Conservation (phyloP, 1,140 invertebrate species). For the Caenorhabditis remanei region DNA sequence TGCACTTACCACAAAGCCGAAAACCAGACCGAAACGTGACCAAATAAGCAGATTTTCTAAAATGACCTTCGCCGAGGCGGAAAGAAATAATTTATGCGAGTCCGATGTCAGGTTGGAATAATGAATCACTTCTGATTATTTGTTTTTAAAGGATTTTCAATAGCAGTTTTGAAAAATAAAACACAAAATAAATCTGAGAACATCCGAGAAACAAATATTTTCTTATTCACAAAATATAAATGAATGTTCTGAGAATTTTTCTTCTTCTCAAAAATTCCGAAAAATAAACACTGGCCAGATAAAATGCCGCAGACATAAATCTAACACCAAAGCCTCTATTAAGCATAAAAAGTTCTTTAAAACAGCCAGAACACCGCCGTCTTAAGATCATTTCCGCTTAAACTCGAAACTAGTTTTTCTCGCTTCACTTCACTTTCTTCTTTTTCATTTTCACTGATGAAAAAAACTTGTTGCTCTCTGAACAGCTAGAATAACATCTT, state of each 20-base stretch:
- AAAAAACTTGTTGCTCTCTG: not conserved
- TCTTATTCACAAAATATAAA: too few relatives aligned
- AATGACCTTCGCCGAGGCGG: not conserved
- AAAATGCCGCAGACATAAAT: not conserved
- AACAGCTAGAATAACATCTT: not conserved
- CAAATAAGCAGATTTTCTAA: not conserved
- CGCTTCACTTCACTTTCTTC: not conserved
- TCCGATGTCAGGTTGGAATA: not conserved
- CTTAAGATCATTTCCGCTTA: constrained; percentile 7
- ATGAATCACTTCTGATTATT: not conserved
- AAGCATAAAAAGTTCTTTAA: not conserved
- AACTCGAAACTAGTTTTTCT: not conserved
- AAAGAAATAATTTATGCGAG: constrained; percentile 12
- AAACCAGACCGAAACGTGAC: not conserved
- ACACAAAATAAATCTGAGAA: too few relatives aligned
- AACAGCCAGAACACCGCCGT: not conserved
- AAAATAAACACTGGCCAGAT: too few relatives aligned
- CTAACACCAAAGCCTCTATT: too few relatives aligned
- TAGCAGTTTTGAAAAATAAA: too few relatives aligned
- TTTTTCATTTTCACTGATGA: not conserved
- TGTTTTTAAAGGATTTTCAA: not conserved
- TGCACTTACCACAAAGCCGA: not conserved
- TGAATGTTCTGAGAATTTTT: too few relatives aligned
- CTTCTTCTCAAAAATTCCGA: too few relatives aligned
- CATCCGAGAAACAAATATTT: too few relatives aligned